Conservation (phyloP, 2,888 invertebrate genomes). For the Resseliella maxima region DNA sequence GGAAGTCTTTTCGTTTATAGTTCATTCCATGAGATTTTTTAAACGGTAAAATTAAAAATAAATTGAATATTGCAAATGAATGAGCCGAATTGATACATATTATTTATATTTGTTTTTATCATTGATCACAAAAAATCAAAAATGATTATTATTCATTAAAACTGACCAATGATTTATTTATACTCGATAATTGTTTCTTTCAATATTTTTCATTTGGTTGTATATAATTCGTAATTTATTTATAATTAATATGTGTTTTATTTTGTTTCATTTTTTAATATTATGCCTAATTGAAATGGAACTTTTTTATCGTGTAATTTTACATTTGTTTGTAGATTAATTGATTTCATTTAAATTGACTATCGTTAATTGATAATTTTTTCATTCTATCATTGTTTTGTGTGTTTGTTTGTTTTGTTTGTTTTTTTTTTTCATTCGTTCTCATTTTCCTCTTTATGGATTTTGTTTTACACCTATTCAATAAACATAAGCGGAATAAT, state of each 20-base stretch:
- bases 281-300: conserved; percentile 20
- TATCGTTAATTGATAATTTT: conserved; percentile 31
- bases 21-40: not conserved
- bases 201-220: not conserved
- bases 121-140: not conserved
- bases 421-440: not conserved
- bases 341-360: conserved; percentile 31
- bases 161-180: not conserved
- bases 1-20: not conserved
- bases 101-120: not conserved
- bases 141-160: not conserved
- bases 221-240: not conserved
- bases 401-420: no score
- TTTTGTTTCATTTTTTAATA: not conserved
- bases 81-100: not conserved
- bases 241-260: not conserved
- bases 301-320: not conserved
- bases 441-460: not conserved
- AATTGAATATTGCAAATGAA: no score
- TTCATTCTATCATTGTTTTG: not conserved
- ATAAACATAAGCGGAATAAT: conserved; percentile 1
- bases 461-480: not conserved
- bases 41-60: no score
- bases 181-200: not conserved
- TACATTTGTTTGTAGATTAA: conserved; percentile 8